A percentile compares a stretch with the other conserved stretches of the same genome.
Conservation (phyloP, 1,140 invertebrate species). For the Drosophila oshimai region DNA sequence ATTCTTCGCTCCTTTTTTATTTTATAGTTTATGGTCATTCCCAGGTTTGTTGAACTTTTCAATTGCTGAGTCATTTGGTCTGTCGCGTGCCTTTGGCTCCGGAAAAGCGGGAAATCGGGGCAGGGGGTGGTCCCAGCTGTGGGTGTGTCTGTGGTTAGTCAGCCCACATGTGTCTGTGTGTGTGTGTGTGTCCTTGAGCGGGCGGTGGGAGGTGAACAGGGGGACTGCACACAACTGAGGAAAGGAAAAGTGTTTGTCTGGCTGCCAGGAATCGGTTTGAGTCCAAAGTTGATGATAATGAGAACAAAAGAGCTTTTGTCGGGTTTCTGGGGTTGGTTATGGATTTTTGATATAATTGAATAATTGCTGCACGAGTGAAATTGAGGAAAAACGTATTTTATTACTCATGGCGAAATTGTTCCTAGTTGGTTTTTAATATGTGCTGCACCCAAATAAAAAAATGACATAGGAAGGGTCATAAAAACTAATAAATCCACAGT, state of each 20-base stretch:
- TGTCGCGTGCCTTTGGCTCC: constrained; percentile 26
- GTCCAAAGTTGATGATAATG: constrained; percentile 25
- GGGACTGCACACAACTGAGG: constrained; percentile 16
- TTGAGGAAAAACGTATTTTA: constrained; percentile 1
- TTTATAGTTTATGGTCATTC: constrained; percentile 56
- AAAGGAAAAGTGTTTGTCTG: constrained; percentile 47
- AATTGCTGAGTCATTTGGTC: constrained; percentile 63
- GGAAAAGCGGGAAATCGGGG: constrained; percentile 23
- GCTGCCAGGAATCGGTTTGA: constrained; percentile 22
- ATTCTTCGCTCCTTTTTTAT: constrained; percentile 14
- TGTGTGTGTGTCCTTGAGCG: constrained; percentile 35
- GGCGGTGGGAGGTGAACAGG: constrained; percentile 9
- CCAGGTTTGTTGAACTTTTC: constrained; percentile 66
- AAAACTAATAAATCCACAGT: too few relatives aligned
- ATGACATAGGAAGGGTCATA: not conserved
- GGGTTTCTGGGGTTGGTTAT: constrained; percentile 15
- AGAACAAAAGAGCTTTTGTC: constrained; percentile 38
- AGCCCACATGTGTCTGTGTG: constrained; percentile 10
- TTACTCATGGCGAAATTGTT: not conserved
- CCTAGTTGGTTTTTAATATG: not conserved
- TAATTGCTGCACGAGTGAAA: constrained; percentile 24
- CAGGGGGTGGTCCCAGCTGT: constrained; percentile 22
- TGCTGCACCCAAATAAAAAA: constrained; percentile 8
- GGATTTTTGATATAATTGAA: constrained; percentile 32
- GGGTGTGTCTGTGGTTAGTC: constrained; percentile 43